Evolutionary conservation across 2,888 invertebrate species (phyloP).

Genomic region (Drosophila neonasuta): DNA sequence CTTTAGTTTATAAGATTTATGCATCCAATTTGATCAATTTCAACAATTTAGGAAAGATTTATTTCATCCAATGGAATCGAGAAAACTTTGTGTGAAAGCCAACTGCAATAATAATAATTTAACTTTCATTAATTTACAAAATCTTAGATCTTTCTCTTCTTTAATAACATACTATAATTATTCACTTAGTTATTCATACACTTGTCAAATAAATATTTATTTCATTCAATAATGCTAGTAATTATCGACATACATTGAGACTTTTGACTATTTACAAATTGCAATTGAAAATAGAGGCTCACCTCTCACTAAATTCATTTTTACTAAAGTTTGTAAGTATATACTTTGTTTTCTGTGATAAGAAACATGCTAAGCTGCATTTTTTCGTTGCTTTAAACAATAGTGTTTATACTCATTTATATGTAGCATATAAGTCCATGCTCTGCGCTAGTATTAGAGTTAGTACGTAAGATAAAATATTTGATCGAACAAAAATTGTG

Average conservation of each 20-base stretch:
- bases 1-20: constrained; percentile 38
- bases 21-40: not conserved
- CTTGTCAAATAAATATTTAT: constrained; percentile 3
- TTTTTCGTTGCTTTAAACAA: constrained; percentile 60
- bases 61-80: constrained; percentile 3
- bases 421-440: constrained; percentile 32
- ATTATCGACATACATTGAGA: not conserved
- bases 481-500: constrained; percentile 41
- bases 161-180: not conserved
- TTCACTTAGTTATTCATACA: not conserved
- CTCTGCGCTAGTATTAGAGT: constrained; percentile 26
- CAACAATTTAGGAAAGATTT: not conserved
- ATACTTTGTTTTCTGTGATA: constrained; percentile 76
- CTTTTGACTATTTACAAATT: constrained; percentile 15
- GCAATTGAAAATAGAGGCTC: constrained; percentile 36
- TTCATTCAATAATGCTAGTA: not conserved
- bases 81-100: constrained; percentile 10
- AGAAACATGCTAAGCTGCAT: constrained; percentile 62
- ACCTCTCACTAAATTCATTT: constrained; percentile 12
- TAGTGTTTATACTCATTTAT: constrained; percentile 47
- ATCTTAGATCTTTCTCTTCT: not conserved
- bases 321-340: constrained; percentile 43
- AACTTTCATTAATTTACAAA: not conserved
- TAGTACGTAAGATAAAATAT: constrained; percentile 38
- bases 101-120: constrained; percentile 30